Conservation (phyloP, 2,113 vertebrate genomes). For the Procavia capensis region DNA sequence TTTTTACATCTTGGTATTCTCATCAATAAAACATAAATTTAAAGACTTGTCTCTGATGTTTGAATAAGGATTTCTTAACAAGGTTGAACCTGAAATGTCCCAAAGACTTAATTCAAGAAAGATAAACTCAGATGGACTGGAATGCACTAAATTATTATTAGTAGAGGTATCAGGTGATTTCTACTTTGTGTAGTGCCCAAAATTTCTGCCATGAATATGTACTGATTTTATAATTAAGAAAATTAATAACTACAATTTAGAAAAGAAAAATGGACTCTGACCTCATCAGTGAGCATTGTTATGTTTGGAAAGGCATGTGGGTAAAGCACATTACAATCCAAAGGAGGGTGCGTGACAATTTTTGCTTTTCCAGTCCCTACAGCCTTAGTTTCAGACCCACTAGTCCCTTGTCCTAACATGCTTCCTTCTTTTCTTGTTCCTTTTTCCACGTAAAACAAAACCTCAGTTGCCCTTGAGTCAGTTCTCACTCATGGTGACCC, state of each 20-base stretch:
- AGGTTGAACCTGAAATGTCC: not conserved
- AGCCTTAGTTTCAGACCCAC: not conserved
- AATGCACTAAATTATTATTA: not conserved
- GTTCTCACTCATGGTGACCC: too few species aligned
- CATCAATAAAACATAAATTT: not conserved
- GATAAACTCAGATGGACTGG: not conserved
- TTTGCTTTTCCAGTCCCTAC: not conserved
- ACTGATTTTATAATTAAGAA: conserved; percentile 7
- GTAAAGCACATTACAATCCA: not conserved
- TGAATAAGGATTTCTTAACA: conserved; percentile 24
- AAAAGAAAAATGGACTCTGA: not conserved
- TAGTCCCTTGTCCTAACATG: too few species aligned
- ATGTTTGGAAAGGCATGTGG: not conserved
- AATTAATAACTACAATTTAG: not conserved
- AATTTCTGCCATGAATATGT: conserved; percentile 23
- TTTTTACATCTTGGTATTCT: conserved; percentile 18
- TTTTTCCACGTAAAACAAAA: too few species aligned
- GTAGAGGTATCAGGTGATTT: not conserved
- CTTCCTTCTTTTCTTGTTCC: not conserved
- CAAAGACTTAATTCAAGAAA: not conserved
- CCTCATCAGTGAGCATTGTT: not conserved
- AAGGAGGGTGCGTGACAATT: not conserved
- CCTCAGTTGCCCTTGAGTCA: too few species aligned
- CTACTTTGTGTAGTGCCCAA: not conserved
- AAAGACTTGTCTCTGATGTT: not conserved